Percentiles rank a stretch among this genome's conserved stretches.
phyloP scores from a whole-genome alignment of 2,113 vertebrate species.

The Gasterosteus aculeatus region DNA sequence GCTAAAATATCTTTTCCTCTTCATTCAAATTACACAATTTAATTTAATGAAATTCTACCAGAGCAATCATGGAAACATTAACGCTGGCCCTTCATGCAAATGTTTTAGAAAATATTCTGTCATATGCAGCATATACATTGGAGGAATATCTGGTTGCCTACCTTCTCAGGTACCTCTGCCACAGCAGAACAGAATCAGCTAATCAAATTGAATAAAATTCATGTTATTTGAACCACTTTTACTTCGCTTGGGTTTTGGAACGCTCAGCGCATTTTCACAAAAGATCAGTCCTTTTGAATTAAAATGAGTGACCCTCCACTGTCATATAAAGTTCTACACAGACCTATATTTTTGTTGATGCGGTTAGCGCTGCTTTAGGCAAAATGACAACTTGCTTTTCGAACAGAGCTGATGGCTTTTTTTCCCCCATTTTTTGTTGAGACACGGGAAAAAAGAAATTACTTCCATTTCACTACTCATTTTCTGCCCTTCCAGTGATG shows the following conservation, averaged over 20 bases:
- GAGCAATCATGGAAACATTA: neutral
- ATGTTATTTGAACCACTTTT: conserved; percentile 65
- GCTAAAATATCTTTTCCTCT: neutral
- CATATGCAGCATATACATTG: conserved; percentile 32
- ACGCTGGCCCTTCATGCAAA: conserved; percentile 19
- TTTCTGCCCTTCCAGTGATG: conserved; percentile 85
- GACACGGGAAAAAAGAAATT: conserved; percentile 73
- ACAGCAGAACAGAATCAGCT: conserved; percentile 37
- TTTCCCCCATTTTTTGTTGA: conserved; percentile 72
- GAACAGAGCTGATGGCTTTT: conserved; percentile 77
- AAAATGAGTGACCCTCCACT: conserved; percentile 74
- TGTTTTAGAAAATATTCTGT: conserved; percentile 7
- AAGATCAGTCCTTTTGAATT: conserved; percentile 85
- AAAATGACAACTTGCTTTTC: conserved; percentile 83
- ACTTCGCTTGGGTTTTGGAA: conserved; percentile 60
- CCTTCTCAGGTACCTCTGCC: conserved; percentile 45
- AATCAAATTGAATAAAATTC: conserved; percentile 73
- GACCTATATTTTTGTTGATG: conserved; percentile 77
- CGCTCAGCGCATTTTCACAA: conserved; percentile 82
- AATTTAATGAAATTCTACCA: neutral
- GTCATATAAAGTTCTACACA: conserved; percentile 73
- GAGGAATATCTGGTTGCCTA: conserved; percentile 33
- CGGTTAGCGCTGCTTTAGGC: conserved; percentile 80
- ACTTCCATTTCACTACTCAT: conserved; percentile 84
- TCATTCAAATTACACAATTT: conserved; percentile 1